phyloP scores from a whole-genome alignment of 2,888 invertebrate genomes.

The Elegia similella region DNA sequence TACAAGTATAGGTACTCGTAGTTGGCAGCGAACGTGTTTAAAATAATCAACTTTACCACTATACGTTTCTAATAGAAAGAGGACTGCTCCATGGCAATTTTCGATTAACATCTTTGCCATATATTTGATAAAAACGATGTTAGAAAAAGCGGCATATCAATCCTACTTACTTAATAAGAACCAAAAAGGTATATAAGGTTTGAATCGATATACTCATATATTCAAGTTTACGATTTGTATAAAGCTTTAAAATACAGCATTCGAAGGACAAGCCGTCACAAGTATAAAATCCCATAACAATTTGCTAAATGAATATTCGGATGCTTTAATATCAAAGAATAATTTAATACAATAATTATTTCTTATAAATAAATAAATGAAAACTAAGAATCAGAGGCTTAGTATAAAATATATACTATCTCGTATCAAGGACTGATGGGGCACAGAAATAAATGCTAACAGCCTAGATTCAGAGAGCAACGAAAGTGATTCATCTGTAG shows the following conservation, averaged over 20 bases:
- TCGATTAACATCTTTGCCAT: too few species aligned
- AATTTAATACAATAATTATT: not conserved
- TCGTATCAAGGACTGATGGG: not conserved
- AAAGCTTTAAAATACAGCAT: slow-evolving; percentile 20
- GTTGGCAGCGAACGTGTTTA: too few species aligned
- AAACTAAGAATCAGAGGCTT: not conserved
- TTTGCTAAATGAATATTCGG: slow-evolving; percentile 41
- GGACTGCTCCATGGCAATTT: too few species aligned
- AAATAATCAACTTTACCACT: too few species aligned
- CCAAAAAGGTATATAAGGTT: too few species aligned
- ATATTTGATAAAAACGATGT: too few species aligned
- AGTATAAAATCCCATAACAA: slow-evolving; percentile 33
- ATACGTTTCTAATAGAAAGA: too few species aligned
- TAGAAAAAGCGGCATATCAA: too few species aligned
- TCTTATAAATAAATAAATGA: slow-evolving; percentile 4
- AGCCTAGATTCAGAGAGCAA: not conserved
- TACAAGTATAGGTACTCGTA: too few species aligned
- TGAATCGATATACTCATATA: too few species aligned
- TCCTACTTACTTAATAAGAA: too few species aligned
- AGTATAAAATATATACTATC: not conserved
- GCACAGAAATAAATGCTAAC: slow-evolving; percentile 1
- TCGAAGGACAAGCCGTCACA: slow-evolving; percentile 31
- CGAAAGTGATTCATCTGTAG: not conserved
- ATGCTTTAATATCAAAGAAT: slow-evolving; percentile 10
- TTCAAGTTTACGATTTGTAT: too few species aligned